Conservation (phyloP, 2,113 vertebrate genomes). For the Archocentrus centrarchus region DNA sequence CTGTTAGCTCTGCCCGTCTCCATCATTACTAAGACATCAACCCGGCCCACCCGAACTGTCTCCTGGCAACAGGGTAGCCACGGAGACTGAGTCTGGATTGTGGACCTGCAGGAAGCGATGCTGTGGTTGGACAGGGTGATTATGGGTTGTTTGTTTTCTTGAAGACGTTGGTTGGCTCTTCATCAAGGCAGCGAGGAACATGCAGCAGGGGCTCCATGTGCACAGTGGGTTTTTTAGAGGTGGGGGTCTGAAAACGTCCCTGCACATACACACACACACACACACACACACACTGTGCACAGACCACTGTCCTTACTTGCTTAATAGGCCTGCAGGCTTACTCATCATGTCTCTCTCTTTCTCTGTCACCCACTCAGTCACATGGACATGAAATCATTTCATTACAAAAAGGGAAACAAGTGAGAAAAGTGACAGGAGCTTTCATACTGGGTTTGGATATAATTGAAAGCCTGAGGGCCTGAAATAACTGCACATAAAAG, state of each 20-base stretch:
- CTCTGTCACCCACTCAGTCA: slow-evolving; percentile 51
- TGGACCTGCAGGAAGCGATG: slow-evolving; percentile 63
- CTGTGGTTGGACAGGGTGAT: slow-evolving; percentile 56
- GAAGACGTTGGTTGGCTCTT: slow-evolving; percentile 47
- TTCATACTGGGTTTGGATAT: slow-evolving; percentile 48
- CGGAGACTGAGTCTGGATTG: slow-evolving; percentile 60
- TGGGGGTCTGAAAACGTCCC: slow-evolving; percentile 11
- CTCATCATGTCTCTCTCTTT: slow-evolving; percentile 25
- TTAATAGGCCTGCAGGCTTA: slow-evolving; percentile 34
- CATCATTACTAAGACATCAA: slow-evolving; percentile 52
- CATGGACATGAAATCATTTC: slow-evolving; percentile 43
- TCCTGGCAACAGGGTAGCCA: slow-evolving; percentile 79
- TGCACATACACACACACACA: background rate
- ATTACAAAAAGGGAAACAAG: slow-evolving; percentile 43
- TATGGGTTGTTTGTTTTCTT: slow-evolving; percentile 65
- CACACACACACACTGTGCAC: background rate
- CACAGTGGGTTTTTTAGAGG: background rate
- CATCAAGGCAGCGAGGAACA: slow-evolving; percentile 24
- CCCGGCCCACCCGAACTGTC: slow-evolving; percentile 53
- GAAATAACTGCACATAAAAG: slow-evolving; percentile 53
- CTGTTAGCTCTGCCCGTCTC: slow-evolving; percentile 46
- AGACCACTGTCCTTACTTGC: slow-evolving; percentile 29
- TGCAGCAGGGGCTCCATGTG: slow-evolving; percentile 32
- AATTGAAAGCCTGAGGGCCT: slow-evolving; percentile 47
- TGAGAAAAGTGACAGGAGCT: slow-evolving; percentile 56